Conservation (phyloP, 30 jellyfish, hydroid and myxozoan species). For the Mastigias papua region DNA sequence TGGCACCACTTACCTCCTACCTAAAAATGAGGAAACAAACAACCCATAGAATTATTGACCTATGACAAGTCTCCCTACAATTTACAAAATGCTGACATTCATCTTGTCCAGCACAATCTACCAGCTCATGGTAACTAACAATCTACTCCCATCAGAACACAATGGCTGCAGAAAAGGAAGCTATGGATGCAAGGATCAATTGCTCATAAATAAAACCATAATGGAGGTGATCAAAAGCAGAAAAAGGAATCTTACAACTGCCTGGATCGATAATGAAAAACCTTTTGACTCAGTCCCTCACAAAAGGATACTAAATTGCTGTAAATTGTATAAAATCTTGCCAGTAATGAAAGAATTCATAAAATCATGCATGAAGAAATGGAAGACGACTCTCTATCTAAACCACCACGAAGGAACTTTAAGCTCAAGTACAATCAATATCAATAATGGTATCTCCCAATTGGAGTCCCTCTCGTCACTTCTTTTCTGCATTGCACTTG, state of each 20-base stretch:
- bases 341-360: background rate
- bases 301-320: background rate
- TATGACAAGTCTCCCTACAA: background rate
- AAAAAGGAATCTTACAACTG: background rate
- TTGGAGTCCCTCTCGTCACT: background rate
- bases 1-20: background rate
- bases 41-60: background rate
- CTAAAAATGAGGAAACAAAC: background rate
- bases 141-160: background rate
- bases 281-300: background rate
- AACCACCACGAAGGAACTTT: background rate
- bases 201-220: background rate
- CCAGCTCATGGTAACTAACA: background rate
- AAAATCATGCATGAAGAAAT: background rate
- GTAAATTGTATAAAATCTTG: too few relatives aligned
- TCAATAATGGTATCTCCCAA: background rate
- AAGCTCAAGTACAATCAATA: background rate
- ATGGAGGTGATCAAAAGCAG: background rate
- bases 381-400: background rate
- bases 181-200: background rate
- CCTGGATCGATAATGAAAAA: background rate
- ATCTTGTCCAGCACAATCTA: too few relatives aligned
- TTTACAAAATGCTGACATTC: too few relatives aligned
- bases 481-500: background rate
- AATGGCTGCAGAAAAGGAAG: background rate